phyloP scores from a whole-genome alignment of 2,888 invertebrate genomes.

The Netelia fuscicornis region DNA sequence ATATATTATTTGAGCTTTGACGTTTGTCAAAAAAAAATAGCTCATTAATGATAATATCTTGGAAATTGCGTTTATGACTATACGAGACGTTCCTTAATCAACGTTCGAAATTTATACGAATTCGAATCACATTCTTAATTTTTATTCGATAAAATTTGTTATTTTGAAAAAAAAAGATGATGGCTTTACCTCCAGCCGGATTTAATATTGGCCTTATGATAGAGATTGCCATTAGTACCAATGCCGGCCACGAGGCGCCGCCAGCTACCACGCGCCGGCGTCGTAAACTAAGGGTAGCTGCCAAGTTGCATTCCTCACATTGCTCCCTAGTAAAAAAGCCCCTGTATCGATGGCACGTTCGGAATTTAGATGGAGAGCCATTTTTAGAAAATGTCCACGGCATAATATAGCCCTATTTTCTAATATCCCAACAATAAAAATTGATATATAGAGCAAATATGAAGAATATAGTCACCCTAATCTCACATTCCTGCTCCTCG shows the following conservation, averaged over 20 bases:
- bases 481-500: too few species aligned
- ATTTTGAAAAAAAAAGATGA: too few species aligned
- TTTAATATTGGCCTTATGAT: too few species aligned
- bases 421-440: too few species aligned
- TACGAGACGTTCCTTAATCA: background rate
- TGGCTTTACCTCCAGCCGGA: too few species aligned
- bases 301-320: background rate
- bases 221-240: background rate
- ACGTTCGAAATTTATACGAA: too few species aligned
- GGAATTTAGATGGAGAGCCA: background rate
- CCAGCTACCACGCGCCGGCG: slow-evolving; percentile 3
- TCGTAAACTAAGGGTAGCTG: background rate
- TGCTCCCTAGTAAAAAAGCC: background rate
- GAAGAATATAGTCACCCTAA: too few species aligned
- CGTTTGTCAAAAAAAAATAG: slow-evolving; percentile 12
- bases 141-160: too few species aligned
- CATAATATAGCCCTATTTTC: background rate
- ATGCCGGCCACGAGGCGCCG: background rate
- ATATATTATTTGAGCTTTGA: slow-evolving; percentile 25
- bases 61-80: slow-evolving; percentile 18
- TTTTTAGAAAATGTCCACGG: background rate
- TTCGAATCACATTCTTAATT: too few species aligned
- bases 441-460: too few species aligned
- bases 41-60: slow-evolving; percentile 47
- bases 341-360: background rate